Base-by-base conservation (phyloP, 2,797 vertebrate species). In the Phataginus tricuspis region DNA sequence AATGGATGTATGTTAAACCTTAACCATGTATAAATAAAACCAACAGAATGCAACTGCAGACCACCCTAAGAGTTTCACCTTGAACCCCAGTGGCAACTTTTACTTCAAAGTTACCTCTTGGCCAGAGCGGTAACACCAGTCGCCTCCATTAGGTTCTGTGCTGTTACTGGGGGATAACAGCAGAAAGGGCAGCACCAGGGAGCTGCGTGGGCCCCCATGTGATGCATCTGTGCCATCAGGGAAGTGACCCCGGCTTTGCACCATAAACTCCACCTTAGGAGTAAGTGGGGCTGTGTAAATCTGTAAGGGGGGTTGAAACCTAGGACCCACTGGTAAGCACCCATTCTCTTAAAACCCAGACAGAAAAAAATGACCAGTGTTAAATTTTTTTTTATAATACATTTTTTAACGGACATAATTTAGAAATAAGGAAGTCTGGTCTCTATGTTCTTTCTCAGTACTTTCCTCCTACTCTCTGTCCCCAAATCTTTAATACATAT, bases 11-110 rank as follows among this genome's bases (percentile, higher is more conserved):
- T n/a, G 12, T 72, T 55, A 84, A 77, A 53, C 15, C 19, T 85
- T 59, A 77, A 77, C 23, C 5, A 61, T 0, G 16, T 51, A 39
- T 78, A 75, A 61, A 55, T 74, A 61, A 77, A 78, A 63, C 45
- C 72, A 57, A 90, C 25, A 61, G 82, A 90, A 75, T 86, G 72
- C 63, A 77, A n/a, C 59, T 85, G 8, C 53, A 93, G 64, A 84
- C 34, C 34, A 34, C 21, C 39, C 55, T 69, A 51, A 37, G 55
- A 12, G 66, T 92, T 95, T 83, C 49, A 86, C 79, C 37, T 72
- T 37, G 27, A 59, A 80, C 11, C 49, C 12, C 27, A 82, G 74
- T 77, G 83, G 51, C 27, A 87, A 45, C 19, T 71, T 82, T 45
- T 45, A 82, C 27, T 83, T 75, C 61, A 75, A 8, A 69, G 59